Evolutionary conservation across 2,113 vertebrate genomes (phyloP), one percentile per base, ranked within the genome.

Genomic region (Misgurnus anguillicaudatus): DNA sequence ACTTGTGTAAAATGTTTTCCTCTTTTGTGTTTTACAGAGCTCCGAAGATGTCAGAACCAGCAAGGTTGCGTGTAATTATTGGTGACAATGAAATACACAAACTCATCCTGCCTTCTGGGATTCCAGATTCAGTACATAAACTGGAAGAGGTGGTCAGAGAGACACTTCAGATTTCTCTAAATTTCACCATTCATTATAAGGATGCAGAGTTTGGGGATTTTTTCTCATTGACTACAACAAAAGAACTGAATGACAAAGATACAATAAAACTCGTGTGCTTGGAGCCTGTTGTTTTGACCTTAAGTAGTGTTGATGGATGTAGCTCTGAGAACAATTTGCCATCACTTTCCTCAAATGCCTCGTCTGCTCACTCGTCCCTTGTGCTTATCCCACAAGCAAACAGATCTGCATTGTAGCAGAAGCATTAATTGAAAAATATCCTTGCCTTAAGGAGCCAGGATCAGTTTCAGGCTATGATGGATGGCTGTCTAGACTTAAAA

Each of bases 361-460:
- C 39, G 14, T 60, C 71, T 2, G 19, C 13, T 61, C 16, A 36
- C 4, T 42, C 38, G 57, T 47, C 39, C 21, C 57, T 61, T 38
- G 73, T 64, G 73, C 60, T 31, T 64, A 75, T 60, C 70, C 53
- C 38, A 42, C 70, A 36, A 73, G 70, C 42, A 9, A 19, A 24
- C 24, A 62, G 24, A 62, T 62, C 6, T 73, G 2, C n/a, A 41
- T 8, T n/a, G 70, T 73, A 58, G 60, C 73, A 36, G 45, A 75
- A 7, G 60, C 24, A 75, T 75, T 75, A 6, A 51, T 75, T 10
- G n/a, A 48, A 48, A 64, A 31, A 36, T 2, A 36, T 64, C 61
- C 24, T 4, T 64, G 24, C 36, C 61, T 64, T 9, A 64, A 36
- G 61, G 61, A 64, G 61, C 61, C 24, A 31, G 61, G 61, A 64